These are phyloP conservation scores for Raja brachyura DNA, from an alignment of 2,113 vertebrate genomes.

Conservation along the genomic window DNA sequence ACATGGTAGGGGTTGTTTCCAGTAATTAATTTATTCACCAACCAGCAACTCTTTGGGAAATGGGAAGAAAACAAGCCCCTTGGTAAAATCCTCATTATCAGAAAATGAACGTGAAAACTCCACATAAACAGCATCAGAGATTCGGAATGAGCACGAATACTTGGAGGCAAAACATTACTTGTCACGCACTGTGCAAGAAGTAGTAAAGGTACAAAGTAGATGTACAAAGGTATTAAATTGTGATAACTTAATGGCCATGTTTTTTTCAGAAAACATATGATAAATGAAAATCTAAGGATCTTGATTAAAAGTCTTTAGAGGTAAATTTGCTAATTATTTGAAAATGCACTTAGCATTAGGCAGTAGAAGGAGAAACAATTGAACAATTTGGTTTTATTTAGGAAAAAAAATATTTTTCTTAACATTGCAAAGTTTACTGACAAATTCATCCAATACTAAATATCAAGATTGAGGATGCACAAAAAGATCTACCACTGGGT, in stretches of 20 bases:
- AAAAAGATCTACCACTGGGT: not conserved
- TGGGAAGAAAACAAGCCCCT: no score
- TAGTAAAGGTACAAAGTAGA: no score
- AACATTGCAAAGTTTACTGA: not conserved
- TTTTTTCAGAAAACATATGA: not conserved
- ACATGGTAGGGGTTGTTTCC: no score
- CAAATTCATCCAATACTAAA: not conserved
- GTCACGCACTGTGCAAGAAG: no score
- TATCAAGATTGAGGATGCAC: not conserved
- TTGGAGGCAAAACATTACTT: no score
- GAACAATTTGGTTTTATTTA: not conserved
- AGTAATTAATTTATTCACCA: no score
- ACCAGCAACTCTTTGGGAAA: no score
- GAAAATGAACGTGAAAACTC: no score
- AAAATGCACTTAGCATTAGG: not conserved
- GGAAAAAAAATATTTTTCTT: not conserved
- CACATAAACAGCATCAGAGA: no score
- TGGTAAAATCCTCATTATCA: no score
- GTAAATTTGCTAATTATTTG: slow-evolving; percentile 3
- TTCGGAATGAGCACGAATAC: no score
- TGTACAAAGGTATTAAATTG: not conserved
- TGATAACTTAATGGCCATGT: not conserved
- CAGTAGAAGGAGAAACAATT: slow-evolving; percentile 9
- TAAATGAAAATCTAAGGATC: not conserved
- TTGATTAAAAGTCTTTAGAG: not conserved